Evolutionary conservation across 1,140 invertebrate species (phyloP), one percentile per base, ranked within the genome.

Genomic region (Drosophila seguyi): DNA sequence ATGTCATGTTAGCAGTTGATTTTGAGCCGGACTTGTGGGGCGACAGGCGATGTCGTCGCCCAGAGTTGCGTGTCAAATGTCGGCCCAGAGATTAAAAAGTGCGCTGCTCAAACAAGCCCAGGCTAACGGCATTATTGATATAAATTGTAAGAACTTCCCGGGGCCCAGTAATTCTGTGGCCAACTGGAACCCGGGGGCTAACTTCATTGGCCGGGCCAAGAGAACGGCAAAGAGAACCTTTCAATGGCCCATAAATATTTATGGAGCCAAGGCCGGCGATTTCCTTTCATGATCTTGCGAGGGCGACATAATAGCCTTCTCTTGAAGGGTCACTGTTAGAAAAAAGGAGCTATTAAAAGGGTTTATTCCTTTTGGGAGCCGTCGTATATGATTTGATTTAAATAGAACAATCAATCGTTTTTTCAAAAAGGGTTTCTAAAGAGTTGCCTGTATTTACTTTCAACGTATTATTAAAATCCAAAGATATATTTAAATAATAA

Each of bases 1-100:
- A 86, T 90, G 86, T 84, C 86, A 90, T 90, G 86, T 90, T 90
- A 86, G 81, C 81, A 90, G 85, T 90, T 90, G 85, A 90, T 90
- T 90, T 75, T 81, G 44, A 74, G 58, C 58, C 68, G 42, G 59
- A 72, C 76, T 79, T 42, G 52, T 22, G 41, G 38, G 76, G 62
- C 58, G 74, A 77, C 74, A 77, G 62, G 74, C 62, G 31, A 67
- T 77, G 74, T 76, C 73, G 74, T 76, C 73, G 74, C 69, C 39
- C 52, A 50, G 47, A 88, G 79, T 87, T 87, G 85, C 84, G 84
- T 87, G 84, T 87, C 76, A 77, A 80, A 84, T 25, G 44, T 47
- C 25, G 56, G 50, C 65, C 45, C 27, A 44, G 59, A 87, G 84
- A 84, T 90, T 84, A 84, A 65, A 83, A 84, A 77, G 57, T 52